Base-by-base conservation (phyloP, 2,888 invertebrate species). In the Polietes domitor region DNA sequence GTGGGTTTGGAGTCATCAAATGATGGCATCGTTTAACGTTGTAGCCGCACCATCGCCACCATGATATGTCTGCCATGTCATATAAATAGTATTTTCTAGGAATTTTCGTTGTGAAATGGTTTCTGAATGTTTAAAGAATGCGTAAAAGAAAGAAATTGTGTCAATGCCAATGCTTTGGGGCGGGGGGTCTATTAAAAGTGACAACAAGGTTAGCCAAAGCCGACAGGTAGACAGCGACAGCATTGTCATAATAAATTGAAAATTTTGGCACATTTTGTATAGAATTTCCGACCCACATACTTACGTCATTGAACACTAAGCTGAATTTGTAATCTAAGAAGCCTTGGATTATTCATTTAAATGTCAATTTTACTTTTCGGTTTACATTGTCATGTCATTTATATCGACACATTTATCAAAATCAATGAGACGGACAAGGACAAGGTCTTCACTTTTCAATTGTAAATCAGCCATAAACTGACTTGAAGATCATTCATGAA, bases 61-160 rank as follows among this genome's bases (percentile, higher is more conserved):
- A 72, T 68, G 73, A 32, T 70, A 80, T 74, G 68, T 47, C 10
- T 74, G 68, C 43, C 10, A 58, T 17, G 24, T 55, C 9, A n/a
- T 55, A 7, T 24, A 53, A n/a, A n/a, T n/a, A n/a, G n/a, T 32
- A 53, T 53, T 70, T 79, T 68, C 21, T 26, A 70, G 68, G 79
- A 74, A 73, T 32, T 79, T 76, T 43, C 43, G 32, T 71, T 77
- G 17, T 65, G 37, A 72, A 76, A 71, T 58, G 1, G 72, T 37
- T 76, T 68, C 50, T 58, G 55, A 78, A 76, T 79, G 55, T 63
- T 72, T 61, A 55, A 75, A 78, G 63, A 78, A 82, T 58, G 50
- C 47, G 24, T 53, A 24, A 41, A 77, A 55, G 50, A 1, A 63
- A 58, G 32, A 78, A 83, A 79, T 50, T 65, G 41, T 72, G 78